phyloP scores from a whole-genome alignment of 1,140 invertebrate genomes.

The Euschistus heros region DNA sequence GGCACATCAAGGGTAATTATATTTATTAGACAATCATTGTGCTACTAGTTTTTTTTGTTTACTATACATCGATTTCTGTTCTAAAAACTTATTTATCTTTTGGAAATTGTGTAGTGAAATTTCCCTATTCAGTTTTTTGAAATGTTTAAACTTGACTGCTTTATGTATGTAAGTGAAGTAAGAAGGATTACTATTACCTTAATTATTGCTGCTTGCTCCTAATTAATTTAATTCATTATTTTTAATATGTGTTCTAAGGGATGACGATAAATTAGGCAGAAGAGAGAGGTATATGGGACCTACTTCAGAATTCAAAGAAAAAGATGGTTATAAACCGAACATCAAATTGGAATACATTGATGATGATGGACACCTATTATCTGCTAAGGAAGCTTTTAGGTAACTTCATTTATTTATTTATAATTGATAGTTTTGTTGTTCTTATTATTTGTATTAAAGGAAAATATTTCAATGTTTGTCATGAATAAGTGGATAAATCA shows the following conservation, averaged over 20 bases:
- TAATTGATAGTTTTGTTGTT: no score
- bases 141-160: no score
- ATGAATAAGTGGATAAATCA: no score
- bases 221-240: background rate
- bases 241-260: conserved; percentile 40
- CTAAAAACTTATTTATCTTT: no score
- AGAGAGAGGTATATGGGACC: conserved; percentile 76
- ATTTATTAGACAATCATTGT: background rate
- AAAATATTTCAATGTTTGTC: no score
- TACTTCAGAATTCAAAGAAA: conserved; percentile 87
- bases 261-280: conserved; percentile 71
- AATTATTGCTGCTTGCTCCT: background rate
- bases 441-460: no score
- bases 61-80: no score
- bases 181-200: no score
- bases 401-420: conserved; percentile 35
- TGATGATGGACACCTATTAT: conserved; percentile 81
- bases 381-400: conserved; percentile 92
- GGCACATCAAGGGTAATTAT: conserved; percentile 56
- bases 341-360: conserved; percentile 97
- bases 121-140: no score
- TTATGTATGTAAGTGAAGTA: background rate
- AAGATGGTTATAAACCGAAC: conserved; percentile 84
- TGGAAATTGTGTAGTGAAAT: no score
- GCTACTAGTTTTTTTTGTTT: no score